Percentiles rank a stretch among this genome's conserved stretches.
These are phyloP conservation scores for Girardinichthys multiradiatus DNA, from an alignment of 2,113 vertebrate species.

Conservation along the genomic window DNA sequence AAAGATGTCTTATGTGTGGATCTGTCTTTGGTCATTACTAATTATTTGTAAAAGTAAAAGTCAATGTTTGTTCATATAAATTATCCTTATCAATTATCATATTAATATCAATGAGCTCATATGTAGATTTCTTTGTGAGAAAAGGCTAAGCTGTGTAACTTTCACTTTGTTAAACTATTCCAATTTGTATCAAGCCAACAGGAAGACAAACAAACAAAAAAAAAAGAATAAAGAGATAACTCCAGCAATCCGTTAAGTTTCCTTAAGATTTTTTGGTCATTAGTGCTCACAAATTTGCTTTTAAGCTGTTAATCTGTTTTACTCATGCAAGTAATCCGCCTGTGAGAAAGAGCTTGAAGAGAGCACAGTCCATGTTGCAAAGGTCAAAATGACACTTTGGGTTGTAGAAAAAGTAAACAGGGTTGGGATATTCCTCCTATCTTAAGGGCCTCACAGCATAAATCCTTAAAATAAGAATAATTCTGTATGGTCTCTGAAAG, in stretches of 20 bases:
- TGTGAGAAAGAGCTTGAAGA: conserved; percentile 59
- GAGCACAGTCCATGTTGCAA: conserved; percentile 54
- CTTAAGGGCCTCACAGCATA: conserved; percentile 55
- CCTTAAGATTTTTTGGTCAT: conserved; percentile 8
- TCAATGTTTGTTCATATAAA: conserved; percentile 6
- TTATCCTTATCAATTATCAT: too few species aligned
- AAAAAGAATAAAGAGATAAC: conserved; percentile 1
- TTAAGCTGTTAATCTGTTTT: conserved; percentile 71
- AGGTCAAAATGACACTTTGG: conserved; percentile 72
- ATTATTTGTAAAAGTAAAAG: conserved; percentile 14
- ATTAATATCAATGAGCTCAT: conserved; percentile 19
- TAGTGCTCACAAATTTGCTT: conserved; percentile 69
- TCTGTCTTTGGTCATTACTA: not conserved
- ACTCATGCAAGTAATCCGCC: conserved; percentile 63
- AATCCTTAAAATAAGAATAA: conserved; percentile 62
- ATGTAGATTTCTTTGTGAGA: not conserved
- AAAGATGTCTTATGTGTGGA: conserved; percentile 36
- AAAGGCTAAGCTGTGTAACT: not conserved
- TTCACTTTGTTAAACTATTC: not conserved
- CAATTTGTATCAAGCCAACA: not conserved
- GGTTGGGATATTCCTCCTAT: conserved; percentile 59
- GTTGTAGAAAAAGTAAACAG: conserved; percentile 69
- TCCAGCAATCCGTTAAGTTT: conserved; percentile 42
- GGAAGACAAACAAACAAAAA: not conserved
- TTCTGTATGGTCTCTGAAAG: conserved; percentile 38